Evolutionary conservation across 2,888 invertebrate species (phyloP), one percentile per base, ranked within the genome.

Genomic region (Lithophane ornitopus): DNA sequence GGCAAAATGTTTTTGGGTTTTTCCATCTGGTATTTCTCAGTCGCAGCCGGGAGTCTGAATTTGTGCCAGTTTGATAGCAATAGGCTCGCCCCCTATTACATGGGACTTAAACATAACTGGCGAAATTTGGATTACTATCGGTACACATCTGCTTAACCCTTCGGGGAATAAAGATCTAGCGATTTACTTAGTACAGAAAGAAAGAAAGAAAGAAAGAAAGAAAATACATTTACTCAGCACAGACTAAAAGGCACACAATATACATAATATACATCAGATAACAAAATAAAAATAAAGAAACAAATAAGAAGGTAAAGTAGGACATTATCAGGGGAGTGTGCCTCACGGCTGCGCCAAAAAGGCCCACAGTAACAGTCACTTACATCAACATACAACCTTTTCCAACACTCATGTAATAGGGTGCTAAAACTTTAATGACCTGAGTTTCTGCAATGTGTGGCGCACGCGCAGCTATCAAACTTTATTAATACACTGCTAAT

Each of bases 401-500:
- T 44, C 54, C 28, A 22, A 46, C 52, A 41, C 22, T 28, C n/a
- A 4, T 56, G 14, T 63, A 52, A 75, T 41, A 26, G 34, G 41
- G 41, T 69, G 68, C 46, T 85, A 79, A 74, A 76, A 59, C 39
- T 67, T 81, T 76, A 62, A 76, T 70, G 46, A 4, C 4, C 9
- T 26, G 12, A 12, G 54, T 54, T 26, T 26, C 54, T 54, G n/a
- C 54, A 54, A 26, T 12, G 2, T 26, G 26, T 14, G n/a, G 11
- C 62, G 44, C 56, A 63, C 44, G 26, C 44, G 65, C 34, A 22
- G 41, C 65, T 56, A 69, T 78, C 44, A 74, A 74, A 74, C 34
- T 69, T 84, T 54, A 76, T 63, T 76, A 76, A 34, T 22, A 22
- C 12, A 16, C 26, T 39, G 66, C 63, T 76, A 71, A 81, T 81